Base-by-base conservation (phyloP, 2,113 vertebrate genomes). In the Psophia crepitans region DNA sequence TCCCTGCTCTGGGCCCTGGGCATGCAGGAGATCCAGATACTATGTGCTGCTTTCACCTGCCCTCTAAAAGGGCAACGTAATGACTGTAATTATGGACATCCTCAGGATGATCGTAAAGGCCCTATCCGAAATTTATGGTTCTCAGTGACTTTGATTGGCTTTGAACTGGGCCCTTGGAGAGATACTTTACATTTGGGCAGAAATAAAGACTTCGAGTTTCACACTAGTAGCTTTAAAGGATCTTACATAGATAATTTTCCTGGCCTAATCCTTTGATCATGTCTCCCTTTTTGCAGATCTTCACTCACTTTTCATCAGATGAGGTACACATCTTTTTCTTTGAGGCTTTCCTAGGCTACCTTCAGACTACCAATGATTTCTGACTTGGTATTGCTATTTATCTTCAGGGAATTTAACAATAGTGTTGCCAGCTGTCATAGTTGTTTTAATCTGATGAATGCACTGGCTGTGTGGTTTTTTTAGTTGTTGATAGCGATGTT, bases 191-290 rank as follows among this genome's bases (percentile, higher is more conserved):
- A 8, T 87, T 84, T 84, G 69, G 46, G 27, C 57, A 92, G 80
- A 82, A 92, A 84, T 2, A 75, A 21, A 87, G 54, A 65, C 60
- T 77, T 78, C 78, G 76, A 89, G 10, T 41, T 90, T 87, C 88
- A 84, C 57, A 65, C 8, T 71, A 56, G 20, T 89, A 73, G 39
- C 35, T 78, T 89, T 84, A 90, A 95, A 92, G 74, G 65, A 28
- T 84, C 91, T 94, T 53, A 95, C 89, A 81, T 19, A 90, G 54
- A n/a, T 89, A 84, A 84, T 87, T 82, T 89, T 90, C n/a, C 61
- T 87, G 58, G 22, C 39, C 23, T 79, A 48, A 66, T 88, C 39
- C 60, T 95, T 94, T 97, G 77, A 89, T 96, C 69, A 58, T 22
- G 30, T 90, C 30, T 87, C 21, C 22, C 35, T 78, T 48, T 90